phyloP scores from a whole-genome alignment of 2,888 invertebrate species.

The Spatulosminthurus flaviceps region DNA sequence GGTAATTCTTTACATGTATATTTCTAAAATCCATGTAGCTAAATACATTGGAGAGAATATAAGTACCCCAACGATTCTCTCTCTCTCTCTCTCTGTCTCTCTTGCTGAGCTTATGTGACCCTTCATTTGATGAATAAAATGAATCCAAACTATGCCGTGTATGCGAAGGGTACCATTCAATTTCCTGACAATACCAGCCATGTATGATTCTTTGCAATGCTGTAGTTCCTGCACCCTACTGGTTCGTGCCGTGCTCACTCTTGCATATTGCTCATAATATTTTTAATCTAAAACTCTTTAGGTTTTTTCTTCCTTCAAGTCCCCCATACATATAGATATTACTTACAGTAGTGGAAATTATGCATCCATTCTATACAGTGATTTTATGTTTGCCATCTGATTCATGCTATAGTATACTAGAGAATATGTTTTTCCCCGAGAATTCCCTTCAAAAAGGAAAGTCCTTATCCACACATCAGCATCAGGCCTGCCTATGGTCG shows the following conservation, averaged over 20 bases:
- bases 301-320: slow-evolving; percentile 12
- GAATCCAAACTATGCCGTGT: background rate
- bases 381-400: background rate
- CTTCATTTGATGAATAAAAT: slow-evolving; percentile 31
- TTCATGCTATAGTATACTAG: too few relatives aligned
- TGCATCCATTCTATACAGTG: background rate
- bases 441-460: too few relatives aligned
- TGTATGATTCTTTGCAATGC: background rate
- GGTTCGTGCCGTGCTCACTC: slow-evolving; percentile 11
- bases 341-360: background rate
- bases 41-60: slow-evolving; percentile 1
- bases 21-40: background rate
- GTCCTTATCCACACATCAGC: too few relatives aligned
- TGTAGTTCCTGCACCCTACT: background rate
- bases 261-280: slow-evolving; percentile 21
- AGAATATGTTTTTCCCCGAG: too few relatives aligned
- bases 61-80: background rate
- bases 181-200: slow-evolving; percentile 1
- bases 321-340: slow-evolving; percentile 1
- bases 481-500: too few relatives aligned
- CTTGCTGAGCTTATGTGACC: slow-evolving; percentile 21
- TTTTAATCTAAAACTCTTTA: slow-evolving; percentile 29
- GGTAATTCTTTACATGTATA: too few relatives aligned
- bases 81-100: slow-evolving; percentile 23
- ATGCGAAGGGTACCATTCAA: slow-evolving; percentile 1